These are phyloP conservation scores for Hemaris fuciformis DNA, from an alignment of 2,888 invertebrate species.

Conservation along the genomic window DNA sequence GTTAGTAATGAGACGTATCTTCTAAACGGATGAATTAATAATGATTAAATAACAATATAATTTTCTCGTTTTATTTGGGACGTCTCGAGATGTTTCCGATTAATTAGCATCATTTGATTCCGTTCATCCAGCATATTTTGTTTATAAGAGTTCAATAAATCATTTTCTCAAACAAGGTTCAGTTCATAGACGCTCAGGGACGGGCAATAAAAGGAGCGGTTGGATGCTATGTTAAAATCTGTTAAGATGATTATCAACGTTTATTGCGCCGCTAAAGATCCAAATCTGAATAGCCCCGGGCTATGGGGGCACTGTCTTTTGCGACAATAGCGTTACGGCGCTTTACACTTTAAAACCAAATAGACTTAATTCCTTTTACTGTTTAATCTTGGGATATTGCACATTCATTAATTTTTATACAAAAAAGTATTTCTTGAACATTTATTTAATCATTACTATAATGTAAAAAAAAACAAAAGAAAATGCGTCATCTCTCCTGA, in stretches of 20 bases:
- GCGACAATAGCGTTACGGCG: conserved; percentile 47
- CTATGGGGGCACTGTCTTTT: conserved; percentile 43
- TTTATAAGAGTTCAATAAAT: neutral
- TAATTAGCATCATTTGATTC: neutral
- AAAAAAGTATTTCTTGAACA: too few species aligned
- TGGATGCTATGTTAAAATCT: conserved; percentile 45
- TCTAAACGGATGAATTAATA: neutral
- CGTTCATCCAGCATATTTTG: neutral
- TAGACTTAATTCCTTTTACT: neutral
- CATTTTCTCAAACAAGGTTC: neutral
- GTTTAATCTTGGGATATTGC: neutral
- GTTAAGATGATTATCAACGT: conserved; percentile 57
- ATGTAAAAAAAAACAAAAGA: too few species aligned
- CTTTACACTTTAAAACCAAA: conserved; percentile 35
- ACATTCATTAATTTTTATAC: neutral
- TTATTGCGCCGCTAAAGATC: conserved; percentile 52
- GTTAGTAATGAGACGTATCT: neutral
- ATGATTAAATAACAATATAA: neutral
- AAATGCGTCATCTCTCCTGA: too few species aligned
- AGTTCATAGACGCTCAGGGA: neutral
- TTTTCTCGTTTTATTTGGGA: neutral
- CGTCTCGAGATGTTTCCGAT: neutral
- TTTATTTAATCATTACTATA: too few species aligned
- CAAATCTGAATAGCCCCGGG: conserved; percentile 56
- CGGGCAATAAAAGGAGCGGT: conserved; percentile 27